Evolutionary conservation across 2,888 invertebrate species (phyloP).

Genomic region (Lasioglossum figueresi): DNA sequence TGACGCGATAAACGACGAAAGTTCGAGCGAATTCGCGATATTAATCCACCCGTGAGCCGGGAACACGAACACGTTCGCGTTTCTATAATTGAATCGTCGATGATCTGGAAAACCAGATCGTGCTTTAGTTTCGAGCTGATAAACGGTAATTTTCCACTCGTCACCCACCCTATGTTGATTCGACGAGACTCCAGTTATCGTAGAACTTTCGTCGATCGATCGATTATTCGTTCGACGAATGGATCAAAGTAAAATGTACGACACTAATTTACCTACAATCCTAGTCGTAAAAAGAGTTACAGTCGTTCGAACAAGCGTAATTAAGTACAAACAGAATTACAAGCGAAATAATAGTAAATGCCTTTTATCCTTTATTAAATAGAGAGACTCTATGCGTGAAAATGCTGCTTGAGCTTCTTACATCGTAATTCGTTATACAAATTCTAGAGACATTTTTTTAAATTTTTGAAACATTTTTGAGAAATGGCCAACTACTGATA

Average conservation of each 20-base stretch:
- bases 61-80: background rate
- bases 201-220: background rate
- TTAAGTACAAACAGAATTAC: too few species aligned
- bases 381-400: too few species aligned
- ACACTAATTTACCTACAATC: too few species aligned
- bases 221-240: background rate
- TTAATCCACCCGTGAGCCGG: background rate
- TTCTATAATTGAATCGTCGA: conserved; percentile 3
- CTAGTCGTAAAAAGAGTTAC: too few species aligned
- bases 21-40: background rate
- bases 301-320: too few species aligned
- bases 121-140: background rate
- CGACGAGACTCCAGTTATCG: background rate
- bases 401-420: too few species aligned
- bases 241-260: background rate
- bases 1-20: conserved; percentile 18
- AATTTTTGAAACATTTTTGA: too few species aligned
- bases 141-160: conserved; percentile 19
- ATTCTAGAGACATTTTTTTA: too few species aligned
- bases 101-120: conserved; percentile 4
- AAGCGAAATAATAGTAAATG: too few species aligned
- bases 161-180: background rate
- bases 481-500: too few species aligned
- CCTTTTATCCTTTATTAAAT: too few species aligned
- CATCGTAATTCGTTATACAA: too few species aligned